Base-by-base conservation (phyloP, 2,797 vertebrate species). In the Molossus alvarezi region DNA sequence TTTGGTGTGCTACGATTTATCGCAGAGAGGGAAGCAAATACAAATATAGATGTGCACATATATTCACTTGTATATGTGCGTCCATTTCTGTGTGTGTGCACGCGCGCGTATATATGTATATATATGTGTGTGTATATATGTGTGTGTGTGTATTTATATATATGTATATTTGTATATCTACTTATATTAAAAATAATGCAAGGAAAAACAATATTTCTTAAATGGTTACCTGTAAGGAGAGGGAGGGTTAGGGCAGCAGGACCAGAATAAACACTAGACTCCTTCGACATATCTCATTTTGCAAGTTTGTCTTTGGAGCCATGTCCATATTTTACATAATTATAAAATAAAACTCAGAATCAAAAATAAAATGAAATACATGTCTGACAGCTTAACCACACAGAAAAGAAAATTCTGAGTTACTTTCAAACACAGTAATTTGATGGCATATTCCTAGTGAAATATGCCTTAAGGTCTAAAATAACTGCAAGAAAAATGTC, bases 261-360 rank as follows among this genome's bases (percentile, higher is more conserved):
- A 21, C 48, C 72, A 72, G 58, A 53, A 83, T 41, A 62, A 45
- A 82, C 41, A 77, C 57, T 72, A 62, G 55, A 76, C 64, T 82
- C 48, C 53, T 53, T 69, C 64, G 33, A 76, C 72, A 71, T 3
- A 65, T 12, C 37, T 87, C 11, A 51, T 5, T 77, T 72, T 88
- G 37, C 65, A 77, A 18, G 81, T 65, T 71, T 73, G 11, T 67
- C 72, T 84, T 88, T 76, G 33, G 58, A 65, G 67, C 11, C 65
- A 79, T 60, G 64, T 65, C 53, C 73, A 2, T 83, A 82, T 88
- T 93, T 87, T 88, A 91, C 18, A 33, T 33, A 33, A 62, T 84
- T 51, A 75, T 75, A 86, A 73, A 82, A 69, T 76, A 67, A 81
- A 83, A 57, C 72, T 88, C 20, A 23, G 89, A 95, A 69, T 45